These are phyloP conservation scores for Timandra comae DNA, from an alignment of 2,888 invertebrate species.

Conservation along the genomic window DNA sequence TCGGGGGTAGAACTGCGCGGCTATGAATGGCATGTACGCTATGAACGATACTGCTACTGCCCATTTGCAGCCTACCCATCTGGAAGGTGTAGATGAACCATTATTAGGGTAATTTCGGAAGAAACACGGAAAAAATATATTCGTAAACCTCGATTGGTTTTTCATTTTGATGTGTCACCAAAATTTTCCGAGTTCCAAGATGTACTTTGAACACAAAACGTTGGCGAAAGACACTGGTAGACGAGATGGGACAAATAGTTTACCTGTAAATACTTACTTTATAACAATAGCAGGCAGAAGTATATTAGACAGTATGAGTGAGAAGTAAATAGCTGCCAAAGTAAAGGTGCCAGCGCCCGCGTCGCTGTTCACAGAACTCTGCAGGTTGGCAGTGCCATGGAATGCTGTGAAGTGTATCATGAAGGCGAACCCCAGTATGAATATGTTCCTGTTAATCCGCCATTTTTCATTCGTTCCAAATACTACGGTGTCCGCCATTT, in stretches of 20 bases:
- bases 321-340: conserved; percentile 89
- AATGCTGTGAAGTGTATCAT: conserved; percentile 96
- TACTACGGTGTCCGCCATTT: conserved; percentile 25
- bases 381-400: conserved; percentile 88
- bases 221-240: no score
- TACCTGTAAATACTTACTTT: conserved; percentile 71
- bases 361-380: conserved; percentile 90
- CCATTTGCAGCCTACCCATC: conserved; percentile 94
- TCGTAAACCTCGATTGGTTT: no score
- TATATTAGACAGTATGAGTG: conserved; percentile 92
- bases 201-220: no score
- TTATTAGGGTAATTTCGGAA: no score
- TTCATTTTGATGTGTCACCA: no score
- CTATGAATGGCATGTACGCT: conserved; percentile 94
- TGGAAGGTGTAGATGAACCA: no score
- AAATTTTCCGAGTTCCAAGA: no score
- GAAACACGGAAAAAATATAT: no score
- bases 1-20: conserved; percentile 91
- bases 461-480: conserved; percentile 80
- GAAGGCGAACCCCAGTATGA: conserved; percentile 91
- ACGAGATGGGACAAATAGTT: no score
- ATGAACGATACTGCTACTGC: conserved; percentile 89
- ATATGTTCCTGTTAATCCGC: conserved; percentile 89
- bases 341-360: conserved; percentile 90
- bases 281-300: conserved; percentile 91